Evolutionary conservation across 2,797 vertebrate species (phyloP).

Genomic region (Enteromius fasciolatus): DNA sequence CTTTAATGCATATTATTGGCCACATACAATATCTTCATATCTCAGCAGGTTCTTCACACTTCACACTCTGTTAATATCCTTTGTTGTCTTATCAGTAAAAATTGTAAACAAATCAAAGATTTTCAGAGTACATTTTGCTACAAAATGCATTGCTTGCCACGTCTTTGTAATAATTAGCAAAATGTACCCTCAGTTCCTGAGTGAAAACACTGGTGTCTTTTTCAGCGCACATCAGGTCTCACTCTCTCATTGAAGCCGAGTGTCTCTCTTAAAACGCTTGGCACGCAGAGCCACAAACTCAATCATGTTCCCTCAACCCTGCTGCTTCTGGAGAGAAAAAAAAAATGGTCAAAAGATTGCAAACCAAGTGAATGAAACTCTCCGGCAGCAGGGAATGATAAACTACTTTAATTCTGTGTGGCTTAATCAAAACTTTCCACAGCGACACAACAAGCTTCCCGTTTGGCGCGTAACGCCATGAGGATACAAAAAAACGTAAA

Average conservation of each 20-base stretch:
- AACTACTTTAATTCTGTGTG: conserved; percentile 25
- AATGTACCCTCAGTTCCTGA: not conserved
- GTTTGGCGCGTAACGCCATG: not conserved
- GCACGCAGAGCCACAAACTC: conserved; percentile 14
- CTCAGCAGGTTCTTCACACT: not conserved
- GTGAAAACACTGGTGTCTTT: not conserved
- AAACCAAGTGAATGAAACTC: not conserved
- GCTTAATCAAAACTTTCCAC: conserved; percentile 37
- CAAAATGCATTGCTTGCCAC: not conserved
- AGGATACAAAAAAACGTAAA: conserved; percentile 8
- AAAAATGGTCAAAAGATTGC: conserved; percentile 10
- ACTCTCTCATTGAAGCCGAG: not conserved
- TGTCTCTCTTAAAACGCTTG: not conserved
- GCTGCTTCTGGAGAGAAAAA: not conserved
- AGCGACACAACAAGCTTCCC: not conserved
- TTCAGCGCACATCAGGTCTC: not conserved
- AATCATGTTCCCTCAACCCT: not conserved
- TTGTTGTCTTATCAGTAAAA: no score
- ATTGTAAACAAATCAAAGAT: not conserved
- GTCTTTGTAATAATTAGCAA: not conserved
- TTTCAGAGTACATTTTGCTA: not conserved
- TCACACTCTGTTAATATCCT: not conserved
- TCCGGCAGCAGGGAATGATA: conserved; percentile 11
- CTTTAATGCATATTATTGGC: not conserved
- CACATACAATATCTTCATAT: not conserved